Evolutionary conservation across 2,113 vertebrate genomes (phyloP).

Genomic region (Synchiropus splendidus): DNA sequence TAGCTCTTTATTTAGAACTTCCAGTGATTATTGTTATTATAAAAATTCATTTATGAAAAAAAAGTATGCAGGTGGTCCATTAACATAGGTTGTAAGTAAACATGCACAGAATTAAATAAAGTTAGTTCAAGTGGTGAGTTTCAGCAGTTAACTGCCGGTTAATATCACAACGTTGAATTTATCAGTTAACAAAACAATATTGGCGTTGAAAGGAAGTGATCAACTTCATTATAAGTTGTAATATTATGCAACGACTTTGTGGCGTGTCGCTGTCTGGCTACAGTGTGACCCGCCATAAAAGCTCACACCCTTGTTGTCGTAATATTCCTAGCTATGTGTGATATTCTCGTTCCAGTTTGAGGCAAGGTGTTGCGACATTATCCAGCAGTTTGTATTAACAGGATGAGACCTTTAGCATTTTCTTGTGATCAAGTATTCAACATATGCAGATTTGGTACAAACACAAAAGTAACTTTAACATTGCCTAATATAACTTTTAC

Average conservation of each 20-base stretch:
- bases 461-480: too few relatives aligned
- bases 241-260: too few relatives aligned
- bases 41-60: slow-evolving; percentile 27
- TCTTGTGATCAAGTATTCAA: not conserved
- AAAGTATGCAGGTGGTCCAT: slow-evolving; percentile 20
- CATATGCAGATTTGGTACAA: too few relatives aligned
- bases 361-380: slow-evolving; percentile 13
- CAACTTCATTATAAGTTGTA: too few relatives aligned
- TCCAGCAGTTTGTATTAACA: slow-evolving; percentile 5
- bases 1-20: slow-evolving; percentile 54
- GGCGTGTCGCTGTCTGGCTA: too few relatives aligned
- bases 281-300: too few relatives aligned
- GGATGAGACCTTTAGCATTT: slow-evolving; percentile 8
- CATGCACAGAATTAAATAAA: slow-evolving; percentile 47
- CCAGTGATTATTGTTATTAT: slow-evolving; percentile 28
- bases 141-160: slow-evolving; percentile 5
- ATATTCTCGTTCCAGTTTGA: too few relatives aligned
- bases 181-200: too few relatives aligned
- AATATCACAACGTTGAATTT: slow-evolving; percentile 10
- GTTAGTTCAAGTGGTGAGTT: slow-evolving; percentile 36
- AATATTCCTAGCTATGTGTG: too few relatives aligned
- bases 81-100: slow-evolving; percentile 23
- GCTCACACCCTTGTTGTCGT: too few relatives aligned
- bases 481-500: too few relatives aligned
- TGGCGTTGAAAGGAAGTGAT: too few relatives aligned